These are phyloP conservation scores for Nansenia antarctica DNA, from an alignment of 2,113 vertebrate species.

Conservation along the genomic window DNA sequence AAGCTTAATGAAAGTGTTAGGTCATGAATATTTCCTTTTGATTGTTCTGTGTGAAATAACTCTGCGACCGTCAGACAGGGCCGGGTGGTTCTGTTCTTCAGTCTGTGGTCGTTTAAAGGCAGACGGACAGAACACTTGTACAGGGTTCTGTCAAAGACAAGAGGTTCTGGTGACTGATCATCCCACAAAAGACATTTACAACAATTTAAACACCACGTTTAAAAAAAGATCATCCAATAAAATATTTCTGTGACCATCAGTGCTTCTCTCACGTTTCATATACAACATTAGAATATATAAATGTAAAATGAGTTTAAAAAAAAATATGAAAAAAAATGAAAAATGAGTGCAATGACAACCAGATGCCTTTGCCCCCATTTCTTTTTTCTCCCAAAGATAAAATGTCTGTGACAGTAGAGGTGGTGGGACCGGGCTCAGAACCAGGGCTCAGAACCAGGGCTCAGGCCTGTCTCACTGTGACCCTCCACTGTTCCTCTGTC, in stretches of 20 bases:
- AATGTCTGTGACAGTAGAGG: neutral
- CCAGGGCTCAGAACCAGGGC: too few relatives aligned
- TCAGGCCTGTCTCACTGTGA: conserved; percentile 21
- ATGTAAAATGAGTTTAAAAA: conserved; percentile 35
- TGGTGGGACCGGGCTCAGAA: too few relatives aligned
- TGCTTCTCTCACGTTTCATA: conserved; percentile 62
- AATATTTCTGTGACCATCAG: conserved; percentile 73
- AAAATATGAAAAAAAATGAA: conserved; percentile 19
- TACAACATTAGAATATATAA: conserved; percentile 64
- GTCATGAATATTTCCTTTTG: conserved; percentile 20
- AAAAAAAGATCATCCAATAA: conserved; percentile 60
- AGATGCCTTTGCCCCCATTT: neutral
- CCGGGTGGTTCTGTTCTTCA: conserved; percentile 14
- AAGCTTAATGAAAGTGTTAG: conserved; percentile 29
- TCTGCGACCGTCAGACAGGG: too few relatives aligned
- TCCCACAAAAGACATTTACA: conserved; percentile 52
- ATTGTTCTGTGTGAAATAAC: neutral
- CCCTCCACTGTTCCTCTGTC: conserved; percentile 21
- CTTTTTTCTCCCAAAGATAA: conserved; percentile 12
- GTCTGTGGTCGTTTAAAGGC: conserved; percentile 4
- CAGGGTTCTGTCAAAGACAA: conserved; percentile 27
- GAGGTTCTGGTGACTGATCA: conserved; percentile 34
- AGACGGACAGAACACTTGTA: neutral
- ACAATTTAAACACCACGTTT: conserved; percentile 53
- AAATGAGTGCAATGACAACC: conserved; percentile 11